phyloP scores from a whole-genome alignment of 2,797 vertebrate genomes.

The Takifugu rubripes region DNA sequence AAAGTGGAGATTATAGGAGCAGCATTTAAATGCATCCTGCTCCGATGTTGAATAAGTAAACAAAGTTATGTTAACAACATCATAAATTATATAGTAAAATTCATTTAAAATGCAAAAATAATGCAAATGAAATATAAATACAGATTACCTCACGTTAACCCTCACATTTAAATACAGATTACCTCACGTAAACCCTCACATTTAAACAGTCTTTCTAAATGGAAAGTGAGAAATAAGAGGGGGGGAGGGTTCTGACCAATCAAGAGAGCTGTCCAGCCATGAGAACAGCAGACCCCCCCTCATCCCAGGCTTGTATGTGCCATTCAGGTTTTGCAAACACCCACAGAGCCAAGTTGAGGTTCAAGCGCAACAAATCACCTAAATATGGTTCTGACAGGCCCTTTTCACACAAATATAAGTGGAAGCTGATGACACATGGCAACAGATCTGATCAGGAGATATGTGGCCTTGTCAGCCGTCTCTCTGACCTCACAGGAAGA shows the following conservation, averaged over 20 bases:
- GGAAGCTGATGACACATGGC: conserved; percentile 57
- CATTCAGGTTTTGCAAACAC: conserved; percentile 56
- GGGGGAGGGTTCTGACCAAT: conserved; percentile 26
- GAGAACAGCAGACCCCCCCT: conserved; percentile 64
- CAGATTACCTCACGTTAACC: neutral
- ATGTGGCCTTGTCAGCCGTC: conserved; percentile 62
- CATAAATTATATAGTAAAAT: too few species aligned
- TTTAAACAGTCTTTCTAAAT: too few species aligned
- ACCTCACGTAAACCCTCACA: too few species aligned
- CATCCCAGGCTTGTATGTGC: conserved; percentile 65
- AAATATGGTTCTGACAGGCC: conserved; percentile 72
- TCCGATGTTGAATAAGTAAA: too few species aligned
- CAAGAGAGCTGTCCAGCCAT: conserved; percentile 41
- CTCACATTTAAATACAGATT: neutral
- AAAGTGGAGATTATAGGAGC: conserved; percentile 1
- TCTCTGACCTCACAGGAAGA: conserved; percentile 39
- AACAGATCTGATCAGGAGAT: conserved; percentile 54
- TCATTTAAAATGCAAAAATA: too few species aligned
- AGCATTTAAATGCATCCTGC: neutral
- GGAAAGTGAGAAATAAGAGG: conserved; percentile 65
- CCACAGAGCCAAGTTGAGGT: conserved; percentile 51
- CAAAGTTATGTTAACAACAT: too few species aligned
- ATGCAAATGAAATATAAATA: conserved; percentile 2
- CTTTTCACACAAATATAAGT: conserved; percentile 51
- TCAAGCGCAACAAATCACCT: conserved; percentile 75